Evolutionary conservation across 2,113 vertebrate species (phyloP), one percentile per base, ranked within the genome.

Genomic region (Platycercus adscitus): DNA sequence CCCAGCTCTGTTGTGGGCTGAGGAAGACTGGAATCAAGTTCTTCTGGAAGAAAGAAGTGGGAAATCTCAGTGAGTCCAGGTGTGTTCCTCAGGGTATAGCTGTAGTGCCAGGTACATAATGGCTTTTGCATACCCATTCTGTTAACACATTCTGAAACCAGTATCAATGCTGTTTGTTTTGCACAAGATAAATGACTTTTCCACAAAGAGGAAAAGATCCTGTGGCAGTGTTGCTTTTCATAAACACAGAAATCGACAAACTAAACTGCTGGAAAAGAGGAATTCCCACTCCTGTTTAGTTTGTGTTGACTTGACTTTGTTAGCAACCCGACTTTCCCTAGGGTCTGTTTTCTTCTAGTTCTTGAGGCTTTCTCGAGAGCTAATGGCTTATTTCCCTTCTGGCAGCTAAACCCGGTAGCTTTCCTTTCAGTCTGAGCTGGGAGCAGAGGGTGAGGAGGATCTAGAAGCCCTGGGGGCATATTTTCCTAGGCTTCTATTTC

Each of bases 281-380:
- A 87, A 89, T 94, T 92, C 94, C 90, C 7, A 7, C 84, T 91
- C 58, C 8, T 35, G 89, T 88, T 68, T 11, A 26, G 52, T 41
- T 79, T 84, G 9, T 63, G 26, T 78, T 84, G 58, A 23, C 72
- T 46, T 11, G 11, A 10, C 68, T 88, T 49, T 0, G 1, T 60
- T 87, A 93, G 58, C 75, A 76, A 26, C 1, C 0, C 66, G 53
- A 49, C 81, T 88, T 82, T 93, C 91, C 85, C 81, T 41, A 18
- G 94, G 44, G 87, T 37, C 81, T 82, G 10, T 61, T 92, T 93
- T 55, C 66, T 95, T 88, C 33, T 69, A 31, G 46, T 77, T 88
- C 78, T 87, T 31, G 87, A 94, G 84, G 44, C 69, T 91, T 91
- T 95, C 77, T 93, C 83, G 46, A 66, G 72, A 81, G 20, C 66